Percentiles rank a stretch among this genome's conserved stretches.
Conservation (phyloP, 2,113 vertebrate species). For the Amphilophus citrinellus region DNA sequence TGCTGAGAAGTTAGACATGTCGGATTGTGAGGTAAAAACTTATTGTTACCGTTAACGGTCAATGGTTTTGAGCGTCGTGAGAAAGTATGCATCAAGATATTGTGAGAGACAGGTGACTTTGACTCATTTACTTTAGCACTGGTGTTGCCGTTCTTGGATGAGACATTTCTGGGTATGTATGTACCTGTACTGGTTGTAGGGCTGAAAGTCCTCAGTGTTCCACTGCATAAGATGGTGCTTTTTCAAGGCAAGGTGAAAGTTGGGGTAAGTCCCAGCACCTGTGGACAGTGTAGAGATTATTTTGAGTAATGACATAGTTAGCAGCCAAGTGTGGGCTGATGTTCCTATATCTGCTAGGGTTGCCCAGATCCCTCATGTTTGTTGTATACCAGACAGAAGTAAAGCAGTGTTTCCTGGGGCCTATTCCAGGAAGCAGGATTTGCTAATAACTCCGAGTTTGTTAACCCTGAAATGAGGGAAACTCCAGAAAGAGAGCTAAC, state of each 20-base stretch:
- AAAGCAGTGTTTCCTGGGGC: neutral
- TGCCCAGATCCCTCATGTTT: too few species aligned
- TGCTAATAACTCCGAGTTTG: too few species aligned
- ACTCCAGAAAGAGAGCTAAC: too few species aligned
- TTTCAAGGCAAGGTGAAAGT: too few species aligned
- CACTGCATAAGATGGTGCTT: too few species aligned
- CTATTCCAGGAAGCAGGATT: too few species aligned
- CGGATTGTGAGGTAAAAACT: neutral
- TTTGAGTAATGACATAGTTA: neutral
- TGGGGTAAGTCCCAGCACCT: too few species aligned
- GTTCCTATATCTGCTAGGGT: neutral
- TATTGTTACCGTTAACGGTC: neutral
- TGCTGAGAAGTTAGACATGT: neutral
- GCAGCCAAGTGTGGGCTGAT: neutral
- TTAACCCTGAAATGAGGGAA: too few species aligned
- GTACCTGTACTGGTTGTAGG: neutral
- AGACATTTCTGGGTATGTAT: neutral
- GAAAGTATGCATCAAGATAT: neutral
- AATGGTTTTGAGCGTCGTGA: too few species aligned
- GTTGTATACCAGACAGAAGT: too few species aligned
- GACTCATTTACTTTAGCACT: neutral
- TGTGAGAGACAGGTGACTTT: neutral
- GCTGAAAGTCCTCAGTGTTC: neutral
- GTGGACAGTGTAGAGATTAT: too few species aligned
- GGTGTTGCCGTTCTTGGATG: neutral